These are phyloP conservation scores for Oryzaephilus surinamensis DNA, from an alignment of 1,140 invertebrate genomes.

Conservation along the genomic window DNA sequence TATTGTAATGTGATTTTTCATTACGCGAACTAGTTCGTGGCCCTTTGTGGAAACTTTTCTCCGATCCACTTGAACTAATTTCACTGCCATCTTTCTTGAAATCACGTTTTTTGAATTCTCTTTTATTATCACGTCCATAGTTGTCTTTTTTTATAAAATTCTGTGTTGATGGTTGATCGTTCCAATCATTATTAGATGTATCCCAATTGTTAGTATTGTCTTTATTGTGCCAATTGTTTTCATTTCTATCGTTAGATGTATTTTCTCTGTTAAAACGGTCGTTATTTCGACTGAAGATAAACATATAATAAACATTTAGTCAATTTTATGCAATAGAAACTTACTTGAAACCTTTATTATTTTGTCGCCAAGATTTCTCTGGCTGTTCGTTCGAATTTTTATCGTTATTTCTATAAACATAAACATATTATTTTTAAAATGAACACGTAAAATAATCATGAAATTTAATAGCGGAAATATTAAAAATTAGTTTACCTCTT, in stretches of 20 bases:
- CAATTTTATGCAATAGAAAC: slow-evolving; percentile 4
- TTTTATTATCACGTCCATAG: background rate
- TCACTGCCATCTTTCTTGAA: slow-evolving; percentile 18
- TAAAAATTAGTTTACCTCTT: too few relatives aligned
- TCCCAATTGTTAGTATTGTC: slow-evolving; percentile 4
- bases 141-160: slow-evolving; percentile 6
- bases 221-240: slow-evolving; percentile 7
- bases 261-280: background rate
- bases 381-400: slow-evolving; percentile 7
- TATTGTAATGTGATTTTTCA: slow-evolving; percentile 2
- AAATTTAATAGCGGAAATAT: too few relatives aligned
- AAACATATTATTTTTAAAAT: too few relatives aligned
- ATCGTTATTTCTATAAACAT: too few relatives aligned
- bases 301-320: slow-evolving; percentile 2
- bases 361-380: slow-evolving; percentile 21
- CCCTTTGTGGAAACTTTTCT: slow-evolving; percentile 21
- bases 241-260: slow-evolving; percentile 7
- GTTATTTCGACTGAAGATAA: slow-evolving; percentile 7
- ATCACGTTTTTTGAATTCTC: slow-evolving; percentile 5
- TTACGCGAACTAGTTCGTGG: slow-evolving; percentile 18
- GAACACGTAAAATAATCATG: too few relatives aligned
- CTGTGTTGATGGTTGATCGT: slow-evolving; percentile 3
- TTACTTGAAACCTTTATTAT: slow-evolving; percentile 23
- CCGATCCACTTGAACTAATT: slow-evolving; percentile 21
- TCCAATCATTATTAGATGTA: slow-evolving; percentile 4